phyloP scores from a whole-genome alignment of 2,797 vertebrate genomes.

The Pelodytes ibericus region DNA sequence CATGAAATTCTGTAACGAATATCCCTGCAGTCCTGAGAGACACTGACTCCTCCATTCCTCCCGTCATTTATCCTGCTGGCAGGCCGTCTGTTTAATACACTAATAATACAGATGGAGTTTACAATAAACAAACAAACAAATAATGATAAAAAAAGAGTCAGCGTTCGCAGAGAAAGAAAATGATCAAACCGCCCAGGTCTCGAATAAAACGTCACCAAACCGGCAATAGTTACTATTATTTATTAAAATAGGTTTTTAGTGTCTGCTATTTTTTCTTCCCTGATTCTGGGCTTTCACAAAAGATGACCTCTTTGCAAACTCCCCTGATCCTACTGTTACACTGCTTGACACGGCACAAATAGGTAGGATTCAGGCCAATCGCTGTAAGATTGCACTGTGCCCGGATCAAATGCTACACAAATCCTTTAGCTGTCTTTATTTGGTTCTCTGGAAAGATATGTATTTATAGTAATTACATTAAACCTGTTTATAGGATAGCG shows the following conservation, averaged over 20 bases:
- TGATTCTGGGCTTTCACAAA: not conserved
- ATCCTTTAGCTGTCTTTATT: slow-evolving; percentile 10
- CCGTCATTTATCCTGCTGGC: slow-evolving; percentile 12
- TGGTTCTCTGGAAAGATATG: no score
- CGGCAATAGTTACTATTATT: no score
- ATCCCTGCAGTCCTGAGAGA: slow-evolving; percentile 29
- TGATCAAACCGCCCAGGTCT: no score
- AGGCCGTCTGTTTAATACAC: slow-evolving; percentile 25
- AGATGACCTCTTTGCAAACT: slow-evolving; percentile 3
- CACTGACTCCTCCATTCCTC: not conserved
- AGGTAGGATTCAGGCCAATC: not conserved
- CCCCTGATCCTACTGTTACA: not conserved
- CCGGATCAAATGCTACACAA: not conserved
- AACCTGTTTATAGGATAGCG: no score
- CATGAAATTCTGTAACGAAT: slow-evolving; percentile 1
- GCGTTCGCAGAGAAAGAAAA: no score
- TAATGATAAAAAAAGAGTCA: no score
- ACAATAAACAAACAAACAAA: no score
- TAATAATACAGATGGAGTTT: no score
- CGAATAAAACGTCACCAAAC: no score
- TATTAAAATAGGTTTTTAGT: not conserved
- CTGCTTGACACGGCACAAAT: slow-evolving; percentile 18
- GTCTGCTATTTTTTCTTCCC: not conserved
- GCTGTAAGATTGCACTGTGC: slow-evolving; percentile 3
- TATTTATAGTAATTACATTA: no score